phyloP scores from a whole-genome alignment of 2,797 vertebrate species.

The Tenualosa ilisha region DNA sequence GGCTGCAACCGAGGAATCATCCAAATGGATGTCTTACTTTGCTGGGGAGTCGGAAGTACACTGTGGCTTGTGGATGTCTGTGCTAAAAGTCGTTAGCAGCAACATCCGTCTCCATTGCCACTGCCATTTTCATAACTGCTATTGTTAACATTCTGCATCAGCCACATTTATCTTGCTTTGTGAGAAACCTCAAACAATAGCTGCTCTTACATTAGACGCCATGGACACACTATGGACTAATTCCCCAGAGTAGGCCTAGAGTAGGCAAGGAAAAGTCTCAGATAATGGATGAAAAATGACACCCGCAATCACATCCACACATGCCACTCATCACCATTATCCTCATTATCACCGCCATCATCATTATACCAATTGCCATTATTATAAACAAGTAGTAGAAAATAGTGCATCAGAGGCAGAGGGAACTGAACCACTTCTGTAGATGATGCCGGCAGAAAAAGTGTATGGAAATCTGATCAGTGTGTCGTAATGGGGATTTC shows the following conservation, averaged over 20 bases:
- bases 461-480: neutral
- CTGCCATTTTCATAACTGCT: neutral
- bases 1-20: neutral
- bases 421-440: neutral
- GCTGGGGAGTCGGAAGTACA: neutral
- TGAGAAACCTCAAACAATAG: neutral
- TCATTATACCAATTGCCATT: neutral
- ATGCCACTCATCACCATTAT: neutral
- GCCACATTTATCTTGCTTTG: neutral
- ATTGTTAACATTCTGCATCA: neutral
- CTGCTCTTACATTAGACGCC: neutral
- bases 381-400: neutral
- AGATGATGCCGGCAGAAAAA: neutral
- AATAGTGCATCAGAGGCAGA: neutral
- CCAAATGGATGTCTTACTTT: slow-evolving; percentile 10
- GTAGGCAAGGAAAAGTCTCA: neutral
- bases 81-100: neutral
- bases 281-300: neutral
- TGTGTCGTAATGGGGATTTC: neutral
- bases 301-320: neutral
- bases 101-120: slow-evolving; percentile 7
- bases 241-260: neutral
- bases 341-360: neutral
- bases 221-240: neutral
- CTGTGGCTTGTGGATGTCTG: neutral